Base-by-base conservation (phyloP, 30 jellyfish, hydroid and myxozoan genomes). In the Aurelia aurita complex sp. Pacific region DNA sequence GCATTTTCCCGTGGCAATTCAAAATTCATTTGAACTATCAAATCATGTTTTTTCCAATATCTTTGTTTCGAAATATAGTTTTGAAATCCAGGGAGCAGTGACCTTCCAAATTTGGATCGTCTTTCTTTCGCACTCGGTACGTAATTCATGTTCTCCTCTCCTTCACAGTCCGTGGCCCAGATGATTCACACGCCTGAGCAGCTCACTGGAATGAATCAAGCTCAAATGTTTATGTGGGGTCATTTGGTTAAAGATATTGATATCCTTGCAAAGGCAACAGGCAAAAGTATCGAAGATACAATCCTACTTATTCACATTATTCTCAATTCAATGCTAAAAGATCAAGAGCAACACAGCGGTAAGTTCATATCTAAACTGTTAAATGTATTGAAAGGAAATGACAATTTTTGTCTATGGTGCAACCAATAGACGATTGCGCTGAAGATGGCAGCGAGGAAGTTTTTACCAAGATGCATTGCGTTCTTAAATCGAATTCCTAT, bases 281-380 rank as follows among this genome's bases (percentile, higher is more conserved):
- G 86, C 15, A 74, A 77, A 69, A 80, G 85, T 64, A 63, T 64
- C 10, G 97, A 89, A 7, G 97, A 81, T 36, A 68, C 92, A 0
- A 16, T 50, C 40, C 36, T 77, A 19, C 63, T 76, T 34, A 75
- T 89, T 16, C 97, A 89, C 61, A 23, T 80, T 69, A 69, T 89
- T 34, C 62, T 89, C 60, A 68, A 67, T 15, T 34, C 67, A 57
- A 53, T 88, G 77, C 65, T 88, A 2, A 34, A 51, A 14, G 54
- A 52, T 16, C 61, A 38, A 4, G 9, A 19, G 57, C n/a, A 18
- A 8, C n/a, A 35, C 16, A 17, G 16, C 0, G 75, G 74, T 46
- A 60, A 23, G 29, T 68, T 61, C 18, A 18, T 77, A n/a, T 19
- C 65, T 1, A 16, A 17, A 61, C 70, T 2, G 52, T 0, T 40